Conservation (phyloP, 2,113 vertebrate species). For the rat (Rattus norvegicus) region GRCr8 NC_086028.1:6269501-6270000, state of each 20-base stretch:
- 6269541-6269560: background rate
- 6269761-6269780: background rate
- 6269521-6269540: background rate
- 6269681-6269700: background rate
- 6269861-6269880: background rate
- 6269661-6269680: background rate
- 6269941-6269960: rapidly evolving
- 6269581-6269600: background rate
- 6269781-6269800: rapidly evolving
- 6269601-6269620: background rate
- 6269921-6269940: background rate
- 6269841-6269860: background rate
- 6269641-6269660: background rate
- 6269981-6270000: background rate
- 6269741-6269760: background rate
- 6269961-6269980: background rate
- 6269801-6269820: background rate
- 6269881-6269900: background rate
- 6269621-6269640: background rate
- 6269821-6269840: background rate
- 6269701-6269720: background rate
- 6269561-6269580: background rate
- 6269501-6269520: background rate
- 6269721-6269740: background rate
- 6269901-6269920: background rate